These are phyloP conservation scores for Capitulum mitella DNA, from an alignment of 2,888 invertebrate species.

Conservation along the genomic window DNA sequence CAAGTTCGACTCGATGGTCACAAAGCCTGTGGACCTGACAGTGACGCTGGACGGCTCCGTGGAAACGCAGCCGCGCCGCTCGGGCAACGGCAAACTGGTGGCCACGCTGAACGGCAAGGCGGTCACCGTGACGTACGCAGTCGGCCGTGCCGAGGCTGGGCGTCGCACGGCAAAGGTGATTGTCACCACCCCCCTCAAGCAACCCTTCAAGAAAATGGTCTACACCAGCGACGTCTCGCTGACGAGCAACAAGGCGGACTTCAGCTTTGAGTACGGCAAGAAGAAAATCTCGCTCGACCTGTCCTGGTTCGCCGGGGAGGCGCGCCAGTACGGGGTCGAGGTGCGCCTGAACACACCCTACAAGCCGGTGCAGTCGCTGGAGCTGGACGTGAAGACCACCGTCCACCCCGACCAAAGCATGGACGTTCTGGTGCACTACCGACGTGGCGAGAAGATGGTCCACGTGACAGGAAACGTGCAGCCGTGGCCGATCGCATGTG, in stretches of 20 bases:
- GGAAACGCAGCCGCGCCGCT: neutral
- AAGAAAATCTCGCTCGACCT: neutral
- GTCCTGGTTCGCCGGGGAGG: conserved; percentile 11
- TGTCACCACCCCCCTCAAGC: neutral
- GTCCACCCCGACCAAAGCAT: neutral
- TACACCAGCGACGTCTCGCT: neutral
- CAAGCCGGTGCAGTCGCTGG: neutral
- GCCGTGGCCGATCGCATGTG: neutral
- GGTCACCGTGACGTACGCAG: neutral
- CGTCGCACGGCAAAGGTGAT: too few species aligned
- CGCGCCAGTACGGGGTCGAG: conserved; percentile 2
- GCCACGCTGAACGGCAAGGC: neutral
- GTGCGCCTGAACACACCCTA: neutral
- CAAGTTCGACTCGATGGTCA: neutral
- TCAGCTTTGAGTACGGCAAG: neutral
- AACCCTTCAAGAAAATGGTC: neutral
- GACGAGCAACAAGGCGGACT: neutral
- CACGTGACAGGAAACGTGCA: neutral
- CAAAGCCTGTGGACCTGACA: neutral
- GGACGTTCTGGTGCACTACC: conserved; percentile 12
- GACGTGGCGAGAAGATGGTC: neutral
- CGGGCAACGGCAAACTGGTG: neutral
- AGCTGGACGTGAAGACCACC: conserved; percentile 18
- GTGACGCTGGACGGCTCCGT: neutral
- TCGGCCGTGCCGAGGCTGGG: neutral